Conservation (phyloP, 2,797 vertebrate genomes). For the Anomalospiza imberbis region DNA sequence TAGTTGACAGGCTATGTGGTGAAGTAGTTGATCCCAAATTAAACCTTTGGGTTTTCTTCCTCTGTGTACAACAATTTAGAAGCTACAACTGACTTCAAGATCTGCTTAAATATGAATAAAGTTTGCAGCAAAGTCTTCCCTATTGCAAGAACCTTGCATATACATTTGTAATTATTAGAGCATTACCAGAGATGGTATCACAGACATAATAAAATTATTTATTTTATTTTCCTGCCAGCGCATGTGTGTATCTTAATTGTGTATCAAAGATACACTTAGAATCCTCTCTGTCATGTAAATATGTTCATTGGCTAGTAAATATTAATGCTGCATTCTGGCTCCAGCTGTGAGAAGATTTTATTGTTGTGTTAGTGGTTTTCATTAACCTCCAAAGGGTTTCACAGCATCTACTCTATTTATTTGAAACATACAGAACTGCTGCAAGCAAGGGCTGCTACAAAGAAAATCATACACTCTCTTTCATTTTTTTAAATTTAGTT, state of each 20-base stretch:
- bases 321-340: conserved; percentile 56
- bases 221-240: conserved; percentile 51
- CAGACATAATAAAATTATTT: conserved; percentile 35
- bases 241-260: conserved; percentile 58
- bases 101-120: neutral
- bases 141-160: conserved; percentile 37
- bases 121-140: conserved; percentile 9
- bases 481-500: conserved; percentile 53
- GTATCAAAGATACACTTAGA: conserved; percentile 28
- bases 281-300: conserved; percentile 56
- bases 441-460: conserved; percentile 28
- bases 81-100: neutral
- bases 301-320: conserved; percentile 59
- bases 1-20: neutral
- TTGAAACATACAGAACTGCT: conserved; percentile 54
- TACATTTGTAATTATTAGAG: conserved; percentile 35
- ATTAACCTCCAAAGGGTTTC: conserved; percentile 62
- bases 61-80: neutral
- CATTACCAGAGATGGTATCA: conserved; percentile 51
- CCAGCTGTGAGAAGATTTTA: conserved; percentile 59
- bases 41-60: neutral
- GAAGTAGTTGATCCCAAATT: neutral
- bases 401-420: conserved; percentile 47
- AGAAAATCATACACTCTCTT: conserved; percentile 18
- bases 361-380: conserved; percentile 60